Base-by-base conservation (phyloP, 2,113 vertebrate genomes). In the Oophaga pumilio region DNA sequence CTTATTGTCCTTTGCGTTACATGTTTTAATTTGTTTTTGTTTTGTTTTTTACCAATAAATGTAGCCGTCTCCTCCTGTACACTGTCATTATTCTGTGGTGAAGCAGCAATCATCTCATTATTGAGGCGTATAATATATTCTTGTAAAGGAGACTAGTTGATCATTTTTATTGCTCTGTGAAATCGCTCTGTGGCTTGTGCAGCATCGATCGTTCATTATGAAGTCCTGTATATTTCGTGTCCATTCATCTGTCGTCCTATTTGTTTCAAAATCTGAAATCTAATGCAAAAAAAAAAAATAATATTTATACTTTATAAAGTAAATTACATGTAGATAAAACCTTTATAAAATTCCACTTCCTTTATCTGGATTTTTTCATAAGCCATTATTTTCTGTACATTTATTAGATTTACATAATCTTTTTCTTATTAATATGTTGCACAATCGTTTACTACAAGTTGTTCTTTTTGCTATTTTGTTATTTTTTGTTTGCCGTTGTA, bases 131-230 rank as follows among this genome's bases (percentile, higher is more conserved):
- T 64, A 66, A 82, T 82, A 17, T 68, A 68, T 53, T 15, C 66
- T 83, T 64, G 28, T 68, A 83, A 66, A 69, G 24, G 56, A 59
- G 81, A 53, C 14, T 11, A n/a, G 13, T 22, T 82, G 59, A 81
- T 82, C 79, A 24, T 82, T 83, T 83, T 43, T 69, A 83, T 53
- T 53, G 59, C 81, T 49, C 62, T 83, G 43, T 83, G 69, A 83
- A 69, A 69, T 6, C 18, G 81, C n/a, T 69, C n/a, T 15, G 33
- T 82, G 26, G 20, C 50, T 83, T 52, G 15, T 82, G 49, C 28
- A 82, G 49, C 43, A 83, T 68, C 69, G 62, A 83, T 69, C 20
- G 9, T 83, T 68, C 64, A 68, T 26, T 14, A 53, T 53, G 24
- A 68, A 26, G 69, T 82, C 8, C 18, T 80, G 10, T 82, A 17